Conservation (phyloP, 1,140 invertebrate species). For the Drosophila cardini region DNA sequence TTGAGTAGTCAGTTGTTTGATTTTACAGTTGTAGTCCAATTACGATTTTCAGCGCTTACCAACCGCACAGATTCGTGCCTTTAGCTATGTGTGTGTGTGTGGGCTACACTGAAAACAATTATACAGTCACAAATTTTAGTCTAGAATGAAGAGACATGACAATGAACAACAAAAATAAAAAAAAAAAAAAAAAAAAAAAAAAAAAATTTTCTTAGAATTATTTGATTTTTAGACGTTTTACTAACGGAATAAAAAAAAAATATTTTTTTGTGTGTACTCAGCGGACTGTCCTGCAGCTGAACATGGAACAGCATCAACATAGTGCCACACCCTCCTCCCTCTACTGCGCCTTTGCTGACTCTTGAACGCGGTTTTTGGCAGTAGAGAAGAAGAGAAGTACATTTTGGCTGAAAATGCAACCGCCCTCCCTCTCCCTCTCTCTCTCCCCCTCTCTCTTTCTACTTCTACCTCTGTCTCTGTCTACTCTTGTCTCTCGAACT, state of each 20-base stretch:
- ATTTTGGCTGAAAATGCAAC: constrained; percentile 36
- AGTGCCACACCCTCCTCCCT: constrained; percentile 4
- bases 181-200: too few relatives aligned
- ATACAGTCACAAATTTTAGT: too few relatives aligned
- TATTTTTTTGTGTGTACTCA: neutral
- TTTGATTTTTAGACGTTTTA: too few relatives aligned
- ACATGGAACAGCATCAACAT: constrained; percentile 29
- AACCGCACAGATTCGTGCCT: constrained; percentile 78
- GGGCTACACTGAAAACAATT: neutral
- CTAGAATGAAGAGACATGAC: too few relatives aligned
- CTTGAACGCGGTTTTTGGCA: constrained; percentile 58
- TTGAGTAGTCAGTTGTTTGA: constrained; percentile 75
- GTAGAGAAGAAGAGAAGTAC: neutral
- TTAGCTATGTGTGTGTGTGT: constrained; percentile 44
- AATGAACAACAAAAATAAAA: too few relatives aligned
- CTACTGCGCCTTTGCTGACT: neutral
- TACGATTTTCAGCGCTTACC: constrained; percentile 82
- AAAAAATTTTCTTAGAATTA: too few relatives aligned
- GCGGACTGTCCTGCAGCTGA: constrained; percentile 45
- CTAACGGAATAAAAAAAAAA: too few relatives aligned
- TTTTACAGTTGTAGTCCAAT: constrained; percentile 82
- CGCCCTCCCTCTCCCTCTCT: too few relatives aligned
- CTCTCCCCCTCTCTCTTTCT: too few relatives aligned
- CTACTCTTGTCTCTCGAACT: constrained; percentile 23
- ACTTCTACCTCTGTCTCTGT: too few relatives aligned